Conservation (phyloP, 2,113 vertebrate species). For the Eolophus roseicapilla region DNA sequence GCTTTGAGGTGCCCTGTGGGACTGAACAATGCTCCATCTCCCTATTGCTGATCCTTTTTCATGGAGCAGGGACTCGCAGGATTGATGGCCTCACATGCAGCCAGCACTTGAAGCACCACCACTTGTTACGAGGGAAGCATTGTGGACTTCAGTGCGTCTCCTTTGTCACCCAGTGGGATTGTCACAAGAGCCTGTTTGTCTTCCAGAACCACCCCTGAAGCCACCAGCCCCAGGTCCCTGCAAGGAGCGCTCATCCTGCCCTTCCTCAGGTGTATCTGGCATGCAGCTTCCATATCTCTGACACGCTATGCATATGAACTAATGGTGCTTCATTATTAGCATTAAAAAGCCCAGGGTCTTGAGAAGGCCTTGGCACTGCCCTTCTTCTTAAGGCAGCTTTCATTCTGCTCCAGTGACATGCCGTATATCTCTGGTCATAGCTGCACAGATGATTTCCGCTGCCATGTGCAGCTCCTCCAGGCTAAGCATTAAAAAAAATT, state of each 20-base stretch:
- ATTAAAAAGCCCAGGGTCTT: not conserved
- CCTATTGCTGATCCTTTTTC: not conserved
- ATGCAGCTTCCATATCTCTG: not conserved
- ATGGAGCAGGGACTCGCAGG: no score
- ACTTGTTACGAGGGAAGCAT: rapidly evolving
- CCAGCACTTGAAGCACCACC: not conserved
- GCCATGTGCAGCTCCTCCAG: not conserved
- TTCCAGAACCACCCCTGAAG: not conserved
- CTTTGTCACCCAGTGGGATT: not conserved
- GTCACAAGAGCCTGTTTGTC: rapidly evolving
- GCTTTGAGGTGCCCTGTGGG: not conserved
- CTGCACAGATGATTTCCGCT: not conserved
- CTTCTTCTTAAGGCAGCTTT: not conserved
- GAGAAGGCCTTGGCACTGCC: not conserved
- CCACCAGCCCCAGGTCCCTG: not conserved
- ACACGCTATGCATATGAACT: rapidly evolving
- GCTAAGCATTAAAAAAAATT: not conserved
- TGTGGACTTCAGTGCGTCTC: not conserved
- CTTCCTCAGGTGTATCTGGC: not conserved
- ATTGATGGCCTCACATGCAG: rapidly evolving
- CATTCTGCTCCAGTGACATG: rapidly evolving
- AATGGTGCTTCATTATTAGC: no score
- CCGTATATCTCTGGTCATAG: not conserved
- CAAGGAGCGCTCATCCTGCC: not conserved
- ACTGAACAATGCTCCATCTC: not conserved